phyloP scores from a whole-genome alignment of 2,797 vertebrate species.

The Argentina silus region DNA sequence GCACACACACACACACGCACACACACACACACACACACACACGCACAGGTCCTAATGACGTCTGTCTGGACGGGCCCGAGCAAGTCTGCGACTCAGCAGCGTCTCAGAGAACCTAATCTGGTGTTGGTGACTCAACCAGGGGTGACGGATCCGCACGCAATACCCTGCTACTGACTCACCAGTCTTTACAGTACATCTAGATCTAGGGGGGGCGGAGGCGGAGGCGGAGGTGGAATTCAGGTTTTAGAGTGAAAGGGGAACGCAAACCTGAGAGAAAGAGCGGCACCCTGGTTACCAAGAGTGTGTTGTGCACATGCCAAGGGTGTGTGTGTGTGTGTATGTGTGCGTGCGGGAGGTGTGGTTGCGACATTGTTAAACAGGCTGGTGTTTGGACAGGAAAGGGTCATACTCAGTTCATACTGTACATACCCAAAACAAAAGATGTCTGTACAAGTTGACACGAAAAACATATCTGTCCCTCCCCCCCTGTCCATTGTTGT shows the following conservation, averaged over 20 bases:
- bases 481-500: conserved; percentile 33
- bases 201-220: conserved; percentile 13
- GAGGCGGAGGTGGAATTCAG: neutral
- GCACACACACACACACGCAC: conserved; percentile 7
- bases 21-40: neutral
- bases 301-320: too few relatives aligned
- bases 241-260: too few relatives aligned
- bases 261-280: too few relatives aligned
- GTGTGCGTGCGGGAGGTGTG: conserved; percentile 44
- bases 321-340: conserved; percentile 44
- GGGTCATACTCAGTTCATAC: conserved; percentile 62
- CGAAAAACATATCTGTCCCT: conserved; percentile 44
- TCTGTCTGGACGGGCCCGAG: conserved; percentile 60
- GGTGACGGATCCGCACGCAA: conserved; percentile 66
- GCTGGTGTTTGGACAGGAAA: conserved; percentile 60
- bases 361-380: conserved; percentile 42
- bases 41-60: conserved; percentile 63
- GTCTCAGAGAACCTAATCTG: conserved; percentile 59
- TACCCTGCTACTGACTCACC: conserved; percentile 58
- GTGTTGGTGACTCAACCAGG: conserved; percentile 67
- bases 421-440: conserved; percentile 50
- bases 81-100: conserved; percentile 55
- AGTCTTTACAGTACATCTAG: conserved; percentile 24
- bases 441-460: conserved; percentile 42
- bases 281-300: too few relatives aligned